phyloP scores from a whole-genome alignment of 2,888 invertebrate species.

The Syritta pipiens region DNA sequence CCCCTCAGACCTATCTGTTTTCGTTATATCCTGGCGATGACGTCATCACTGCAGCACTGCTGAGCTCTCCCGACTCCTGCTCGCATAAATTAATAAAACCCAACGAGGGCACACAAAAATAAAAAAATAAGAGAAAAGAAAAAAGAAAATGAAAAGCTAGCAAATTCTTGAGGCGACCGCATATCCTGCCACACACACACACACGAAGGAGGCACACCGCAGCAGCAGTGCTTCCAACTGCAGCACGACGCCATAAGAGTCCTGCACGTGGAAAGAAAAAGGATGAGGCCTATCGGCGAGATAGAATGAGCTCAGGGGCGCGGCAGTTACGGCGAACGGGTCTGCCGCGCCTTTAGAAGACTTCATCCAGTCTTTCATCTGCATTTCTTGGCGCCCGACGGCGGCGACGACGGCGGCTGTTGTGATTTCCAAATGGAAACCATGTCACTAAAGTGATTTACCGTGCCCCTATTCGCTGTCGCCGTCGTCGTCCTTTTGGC shows the following conservation, averaged over 20 bases:
- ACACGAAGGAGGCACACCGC: too few species aligned
- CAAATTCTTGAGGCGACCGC: slow-evolving; percentile 49
- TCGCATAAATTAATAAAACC: slow-evolving; percentile 43
- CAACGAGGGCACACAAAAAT: slow-evolving; percentile 47
- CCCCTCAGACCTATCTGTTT: too few species aligned
- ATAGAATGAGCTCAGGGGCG: too few species aligned
- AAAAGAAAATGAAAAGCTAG: slow-evolving; percentile 3
- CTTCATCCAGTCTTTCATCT: slow-evolving; percentile 11
- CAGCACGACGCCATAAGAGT: slow-evolving; percentile 13
- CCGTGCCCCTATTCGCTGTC: slow-evolving; percentile 13
- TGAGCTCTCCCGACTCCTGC: slow-evolving; percentile 29
- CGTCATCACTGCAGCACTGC: slow-evolving; percentile 53
- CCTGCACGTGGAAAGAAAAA: slow-evolving; percentile 1
- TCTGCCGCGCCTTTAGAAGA: slow-evolving; percentile 21
- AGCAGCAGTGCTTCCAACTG: slow-evolving; percentile 4
- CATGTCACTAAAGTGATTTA: slow-evolving; percentile 53
- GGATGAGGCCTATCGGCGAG: not conserved
- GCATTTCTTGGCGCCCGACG: slow-evolving; percentile 18
- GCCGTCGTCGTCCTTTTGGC: not conserved
- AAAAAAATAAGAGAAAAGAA: not conserved
- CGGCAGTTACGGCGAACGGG: too few species aligned
- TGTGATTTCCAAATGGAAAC: slow-evolving; percentile 45
- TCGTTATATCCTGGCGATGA: too few species aligned
- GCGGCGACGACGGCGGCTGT: not conserved
- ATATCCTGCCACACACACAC: slow-evolving; percentile 9